Base-by-base conservation (phyloP, 2,888 invertebrate species). In the Caradrina clavipalpis region DNA sequence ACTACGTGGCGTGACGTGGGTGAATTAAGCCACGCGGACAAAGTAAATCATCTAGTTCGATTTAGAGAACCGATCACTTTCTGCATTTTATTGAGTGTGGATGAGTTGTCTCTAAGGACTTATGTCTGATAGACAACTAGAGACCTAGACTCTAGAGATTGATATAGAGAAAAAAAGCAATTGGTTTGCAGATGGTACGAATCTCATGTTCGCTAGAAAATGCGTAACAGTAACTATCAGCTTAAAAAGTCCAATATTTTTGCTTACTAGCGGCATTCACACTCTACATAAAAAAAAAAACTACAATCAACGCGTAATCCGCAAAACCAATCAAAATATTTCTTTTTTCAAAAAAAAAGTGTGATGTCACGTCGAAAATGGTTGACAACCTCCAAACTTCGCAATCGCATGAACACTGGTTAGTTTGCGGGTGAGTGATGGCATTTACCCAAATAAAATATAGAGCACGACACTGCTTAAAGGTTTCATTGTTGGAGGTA, bases 311-410 rank as follows among this genome's bases (percentile, higher is more conserved):
- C 47, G 60, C 39, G n/a, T n/a, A 49, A 64, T 60, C 22, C 15
- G 55, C 11, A 73, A 64, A 78, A 45, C 61, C 78, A 61, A 77
- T 47, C 60, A 1, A n/a, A 35, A 54, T n/a, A 17, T 49, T 5
- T 39, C n/a, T 73, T 22, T 50, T 57, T 19, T 31, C 0, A 1
- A 0, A 66, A 45, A 60, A 73, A 73, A 47, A 13, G 17, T 42
- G 8, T 39, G 47, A 47, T 26, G 45, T 69, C 15, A 31, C 19
- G 1, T 45, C 21, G 15, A 47, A 60, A 71, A 31, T 21, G 17
- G 22, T 39, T 47, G 59, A 77, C 26, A 51, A 21, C 17, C 15
- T 6, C 6, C 50, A 31, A n/a, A 11, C 31, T 42, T 35, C 8
- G 8, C 13, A 21, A 59, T 62, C 50, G 45, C n/a, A 39, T 26